Percentiles rank a stretch among this genome's conserved stretches.
Evolutionary conservation across 2,888 invertebrate genomes (phyloP).

Genomic region (Crossocerus cetratus): DNA sequence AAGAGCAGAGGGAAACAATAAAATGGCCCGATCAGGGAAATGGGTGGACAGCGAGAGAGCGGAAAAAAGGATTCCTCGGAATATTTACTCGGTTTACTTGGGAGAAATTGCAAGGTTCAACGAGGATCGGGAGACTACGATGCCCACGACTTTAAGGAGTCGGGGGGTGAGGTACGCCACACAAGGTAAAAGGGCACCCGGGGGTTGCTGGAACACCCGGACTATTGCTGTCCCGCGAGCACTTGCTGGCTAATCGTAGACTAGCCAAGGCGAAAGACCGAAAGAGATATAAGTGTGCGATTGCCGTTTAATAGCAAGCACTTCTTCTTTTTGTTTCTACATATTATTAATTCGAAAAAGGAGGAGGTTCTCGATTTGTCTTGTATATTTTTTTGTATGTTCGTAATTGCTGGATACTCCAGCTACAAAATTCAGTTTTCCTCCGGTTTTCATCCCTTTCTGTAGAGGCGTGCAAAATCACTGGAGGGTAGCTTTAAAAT

Average conservation of each 20-base stretch:
- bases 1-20: constrained; percentile 3
- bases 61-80: constrained; percentile 18
- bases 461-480: too few species aligned
- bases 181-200: neutral
- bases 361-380: too few species aligned
- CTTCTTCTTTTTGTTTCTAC: too few species aligned
- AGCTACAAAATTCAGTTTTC: too few species aligned
- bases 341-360: too few species aligned
- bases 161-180: neutral
- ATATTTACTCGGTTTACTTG: constrained; percentile 35
- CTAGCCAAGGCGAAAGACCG: neutral
- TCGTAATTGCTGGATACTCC: too few species aligned
- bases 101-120: constrained; percentile 12
- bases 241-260: neutral
- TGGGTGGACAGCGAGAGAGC: neutral
- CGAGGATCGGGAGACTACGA: constrained; percentile 12
- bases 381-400: too few species aligned
- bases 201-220: neutral
- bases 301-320: too few species aligned
- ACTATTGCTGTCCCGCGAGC: neutral
- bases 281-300: neutral
- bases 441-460: too few species aligned
- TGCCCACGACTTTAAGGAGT: neutral
- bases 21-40: neutral
- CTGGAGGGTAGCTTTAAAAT: too few species aligned